phyloP scores from a whole-genome alignment of 2,797 vertebrate genomes.

The Neostethus bicornis region DNA sequence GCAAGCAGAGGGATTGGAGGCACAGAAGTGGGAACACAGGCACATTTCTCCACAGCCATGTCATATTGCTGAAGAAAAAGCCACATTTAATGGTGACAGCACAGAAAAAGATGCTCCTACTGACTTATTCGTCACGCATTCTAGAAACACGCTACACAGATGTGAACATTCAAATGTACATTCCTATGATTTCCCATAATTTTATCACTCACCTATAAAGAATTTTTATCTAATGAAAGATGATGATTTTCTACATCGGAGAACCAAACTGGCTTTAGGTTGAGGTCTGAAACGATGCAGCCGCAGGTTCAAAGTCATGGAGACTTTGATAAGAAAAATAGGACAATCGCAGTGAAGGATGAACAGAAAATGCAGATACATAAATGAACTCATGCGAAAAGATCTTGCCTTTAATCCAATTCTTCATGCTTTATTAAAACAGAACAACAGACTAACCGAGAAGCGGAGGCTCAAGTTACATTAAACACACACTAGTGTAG shows the following conservation, averaged over 20 bases:
- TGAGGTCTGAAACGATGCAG: neutral
- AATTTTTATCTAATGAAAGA: neutral
- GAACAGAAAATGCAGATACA: slow-evolving; percentile 71
- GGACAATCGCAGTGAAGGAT: slow-evolving; percentile 45
- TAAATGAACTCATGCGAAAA: slow-evolving; percentile 70
- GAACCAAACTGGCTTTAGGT: neutral
- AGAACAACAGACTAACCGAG: slow-evolving; percentile 39
- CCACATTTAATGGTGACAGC: neutral
- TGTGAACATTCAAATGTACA: slow-evolving; percentile 4
- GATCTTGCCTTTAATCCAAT: slow-evolving; percentile 76
- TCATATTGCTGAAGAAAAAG: slow-evolving; percentile 23
- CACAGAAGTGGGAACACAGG: slow-evolving; percentile 24
- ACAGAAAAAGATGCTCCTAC: neutral
- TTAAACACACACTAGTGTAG: slow-evolving; percentile 17
- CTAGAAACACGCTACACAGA: neutral
- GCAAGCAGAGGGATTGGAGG: slow-evolving; percentile 2
- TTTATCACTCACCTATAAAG: neutral
- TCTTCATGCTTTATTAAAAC: slow-evolving; percentile 74
- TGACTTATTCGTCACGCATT: neutral
- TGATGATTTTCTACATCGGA: neutral
- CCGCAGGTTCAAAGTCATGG: slow-evolving; percentile 24
- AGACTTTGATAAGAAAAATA: slow-evolving; percentile 21
- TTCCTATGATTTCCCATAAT: neutral
- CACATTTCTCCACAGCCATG: slow-evolving; percentile 22
- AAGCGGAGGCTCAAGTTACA: slow-evolving; percentile 38